Base-by-base conservation (phyloP, 1,140 invertebrate genomes). In the Drosophila sucinea region DNA sequence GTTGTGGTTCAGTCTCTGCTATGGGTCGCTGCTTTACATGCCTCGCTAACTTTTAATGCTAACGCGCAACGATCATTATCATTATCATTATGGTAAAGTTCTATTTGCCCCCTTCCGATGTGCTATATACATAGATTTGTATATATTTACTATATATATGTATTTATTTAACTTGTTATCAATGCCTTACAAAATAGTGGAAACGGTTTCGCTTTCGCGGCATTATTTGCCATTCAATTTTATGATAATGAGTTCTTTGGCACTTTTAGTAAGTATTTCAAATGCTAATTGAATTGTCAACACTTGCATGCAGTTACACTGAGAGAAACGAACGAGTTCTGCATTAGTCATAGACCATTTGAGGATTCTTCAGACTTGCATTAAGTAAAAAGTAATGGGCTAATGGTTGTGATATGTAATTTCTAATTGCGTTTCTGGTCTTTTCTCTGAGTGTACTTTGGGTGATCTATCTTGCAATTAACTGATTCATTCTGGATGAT, bases 181-280 rank as follows among this genome's bases (percentile, higher is more conserved):
- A 72, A 65, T 62, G 73, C 68, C 67, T 65, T 57, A 79, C 68
- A 73, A 79, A 79, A 76, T 76, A 55, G 76, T 65, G 56, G 56
- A 58, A 58, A 38, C 25, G 25, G 56, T 67, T 68, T 76, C 68
- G 73, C 67, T 70, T 71, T 67, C 75, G 47, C 56, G 68, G 74
- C 72, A 60, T 71, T 77, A 77, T 66, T 68, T 55, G 67, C 17
- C 7, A n/a, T 44, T 54, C 47, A 51, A 8, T 70, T 67, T 58
- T 70, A 69, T 62, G 58, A 38, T 32, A 60, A 67, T 60, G 56
- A 41, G 58, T 67, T 67, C 60, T 60, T 70, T 63, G 70, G 63
- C 58, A 44, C 55, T 55, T 54, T 67, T 56, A 25, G 44, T 27
- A 51, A 51, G 44, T 33, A 44, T 63, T 63, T 25, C 33, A 38